Conservation (phyloP, 2,888 invertebrate genomes). For the Autographa pulchrina region DNA sequence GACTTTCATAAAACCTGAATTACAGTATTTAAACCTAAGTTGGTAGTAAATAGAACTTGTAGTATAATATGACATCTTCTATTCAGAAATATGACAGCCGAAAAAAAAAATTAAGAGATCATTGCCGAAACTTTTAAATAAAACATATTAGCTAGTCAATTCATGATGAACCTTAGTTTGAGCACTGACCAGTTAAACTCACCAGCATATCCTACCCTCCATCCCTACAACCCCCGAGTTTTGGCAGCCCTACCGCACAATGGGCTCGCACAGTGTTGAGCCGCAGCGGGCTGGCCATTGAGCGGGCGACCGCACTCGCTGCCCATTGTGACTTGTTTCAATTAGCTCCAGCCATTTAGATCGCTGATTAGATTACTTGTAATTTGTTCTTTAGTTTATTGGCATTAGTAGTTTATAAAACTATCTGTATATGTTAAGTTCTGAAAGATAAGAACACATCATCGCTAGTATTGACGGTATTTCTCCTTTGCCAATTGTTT, state of each 20-base stretch:
- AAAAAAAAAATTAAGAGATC: no score
- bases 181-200: no score
- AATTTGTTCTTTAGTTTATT: slow-evolving; percentile 25
- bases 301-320: slow-evolving; percentile 24
- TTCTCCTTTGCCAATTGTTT: no score
- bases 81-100: no score
- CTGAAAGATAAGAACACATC: neutral
- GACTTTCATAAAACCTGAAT: no score
- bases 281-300: slow-evolving; percentile 35
- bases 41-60: no score
- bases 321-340: slow-evolving; percentile 41
- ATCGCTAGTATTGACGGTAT: no score
- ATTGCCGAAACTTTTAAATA: no score
- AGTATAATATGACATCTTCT: no score
- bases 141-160: no score
- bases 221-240: neutral
- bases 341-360: slow-evolving; percentile 58
- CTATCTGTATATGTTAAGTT: neutral
- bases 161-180: no score
- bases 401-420: neutral
- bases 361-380: slow-evolving; percentile 43
- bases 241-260: slow-evolving; percentile 48
- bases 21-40: no score
- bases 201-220: neutral
- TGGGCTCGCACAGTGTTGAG: slow-evolving; percentile 36